Conservation (phyloP, 2,113 vertebrate genomes). For the Triplophysa dalaica region DNA sequence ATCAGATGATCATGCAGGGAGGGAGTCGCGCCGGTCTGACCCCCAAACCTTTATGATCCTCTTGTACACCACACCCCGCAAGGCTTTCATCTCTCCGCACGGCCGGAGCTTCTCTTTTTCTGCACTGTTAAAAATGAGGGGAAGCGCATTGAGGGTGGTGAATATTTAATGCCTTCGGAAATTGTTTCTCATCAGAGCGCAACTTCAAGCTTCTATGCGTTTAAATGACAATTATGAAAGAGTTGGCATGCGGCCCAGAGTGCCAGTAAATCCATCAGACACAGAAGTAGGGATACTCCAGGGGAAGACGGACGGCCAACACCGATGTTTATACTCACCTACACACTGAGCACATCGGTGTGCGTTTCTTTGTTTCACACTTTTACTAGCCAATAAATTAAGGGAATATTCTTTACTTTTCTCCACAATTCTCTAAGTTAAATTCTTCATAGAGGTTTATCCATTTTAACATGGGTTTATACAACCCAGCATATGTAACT, state of each 20-base stretch:
- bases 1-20: slow-evolving; percentile 31
- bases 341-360: slow-evolving; percentile 3
- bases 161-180: slow-evolving; percentile 58
- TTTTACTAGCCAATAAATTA: not conserved
- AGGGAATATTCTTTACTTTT: no score
- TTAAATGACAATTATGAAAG: slow-evolving; percentile 52
- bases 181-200: slow-evolving; percentile 53
- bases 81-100: slow-evolving; percentile 19
- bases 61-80: not conserved
- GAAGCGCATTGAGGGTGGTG: slow-evolving; percentile 39
- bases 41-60: slow-evolving; percentile 14
- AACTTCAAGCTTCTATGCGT: slow-evolving; percentile 43
- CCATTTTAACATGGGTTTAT: no score
- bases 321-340: not conserved
- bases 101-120: slow-evolving; percentile 37
- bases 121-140: slow-evolving; percentile 34
- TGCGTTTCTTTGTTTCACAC: no score
- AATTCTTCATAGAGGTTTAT: no score
- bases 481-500: no score
- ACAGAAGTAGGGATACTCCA: slow-evolving; percentile 44
- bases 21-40: not conserved
- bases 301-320: slow-evolving; percentile 20
- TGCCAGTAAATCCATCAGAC: slow-evolving; percentile 53
- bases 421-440: no score
- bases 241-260: slow-evolving; percentile 44